Base-by-base conservation (phyloP, 2,888 invertebrate genomes). In the Pteria penguin region DNA sequence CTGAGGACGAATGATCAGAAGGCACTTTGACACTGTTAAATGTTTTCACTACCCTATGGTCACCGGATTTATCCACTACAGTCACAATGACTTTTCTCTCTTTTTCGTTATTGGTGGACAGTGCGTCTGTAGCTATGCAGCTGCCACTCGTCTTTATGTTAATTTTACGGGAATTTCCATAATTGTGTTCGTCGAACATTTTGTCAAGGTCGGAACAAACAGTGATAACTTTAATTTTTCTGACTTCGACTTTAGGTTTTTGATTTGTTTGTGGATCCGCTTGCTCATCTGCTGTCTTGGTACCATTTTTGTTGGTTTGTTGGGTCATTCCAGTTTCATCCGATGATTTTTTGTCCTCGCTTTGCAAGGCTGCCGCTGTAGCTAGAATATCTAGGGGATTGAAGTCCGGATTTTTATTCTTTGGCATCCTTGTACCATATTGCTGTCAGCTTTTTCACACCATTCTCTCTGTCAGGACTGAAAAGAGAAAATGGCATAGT, bases 351-450 rank as follows among this genome's bases (percentile, higher is more conserved):
- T 65, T 75, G 55, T 83, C 84, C 65, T 79, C 82, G 68, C 79
- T 78, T 73, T 86, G 82, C 8, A 87, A 78, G 57, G 83, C 85
- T 45, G 89, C 89, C 70, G 89, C 88, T 60, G 87, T 85, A 45
- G 89, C 89, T 75, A 89, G 81, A 31, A 89, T 84, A 72, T 88
- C 88, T 67, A 89, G 82, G 36, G 89, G 88, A 79, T 88, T 89
- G 82, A 88, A 89, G 77, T 86, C 86, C 86, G 60, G 36, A 31
- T 66, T 33, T 68, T 69, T 70, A 58, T 62, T 32, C 33, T 75
- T 33, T 65, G 68, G 69, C 75, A 75, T 75, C 57, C 36, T 70
- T 69, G 65, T 32, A 27, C 60, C 33, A 32, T 61, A 60, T 31
- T 36, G 32, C 52, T 24, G 52, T 29, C 54, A 29, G 67, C 29